phyloP scores from a whole-genome alignment of 2,888 invertebrate genomes.

The Cremastinae sp. region DNA sequence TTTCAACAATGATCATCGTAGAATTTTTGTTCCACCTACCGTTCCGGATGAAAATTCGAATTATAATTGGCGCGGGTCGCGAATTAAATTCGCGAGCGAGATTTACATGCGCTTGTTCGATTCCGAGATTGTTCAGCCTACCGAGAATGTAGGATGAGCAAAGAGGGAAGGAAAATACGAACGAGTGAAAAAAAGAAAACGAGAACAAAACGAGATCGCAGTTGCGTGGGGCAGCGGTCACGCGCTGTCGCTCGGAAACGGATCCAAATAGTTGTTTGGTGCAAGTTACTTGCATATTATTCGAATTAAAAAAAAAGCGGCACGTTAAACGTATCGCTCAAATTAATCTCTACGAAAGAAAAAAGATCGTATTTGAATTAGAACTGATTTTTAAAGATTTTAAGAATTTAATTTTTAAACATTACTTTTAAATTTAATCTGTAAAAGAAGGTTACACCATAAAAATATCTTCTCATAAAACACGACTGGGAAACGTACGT shows the following conservation, averaged over 20 bases:
- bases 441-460: too few species aligned
- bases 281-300: conserved; percentile 15
- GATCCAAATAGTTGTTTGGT: conserved; percentile 62
- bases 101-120: conserved; percentile 32
- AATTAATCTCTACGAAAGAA: conserved; percentile 12
- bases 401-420: too few species aligned
- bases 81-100: conserved; percentile 30
- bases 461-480: too few species aligned
- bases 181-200: conserved; percentile 35
- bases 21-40: neutral
- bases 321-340: conserved; percentile 55
- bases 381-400: too few species aligned
- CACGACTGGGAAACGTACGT: too few species aligned
- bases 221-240: conserved; percentile 62
- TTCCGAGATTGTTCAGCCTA: conserved; percentile 40
- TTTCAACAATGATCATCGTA: too few species aligned
- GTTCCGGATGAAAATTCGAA: conserved; percentile 23
- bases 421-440: too few species aligned
- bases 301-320: conserved; percentile 58
- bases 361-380: conserved; percentile 8
- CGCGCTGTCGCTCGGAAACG: conserved; percentile 73
- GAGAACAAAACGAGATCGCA: conserved; percentile 43
- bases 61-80: conserved; percentile 28
- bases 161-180: conserved; percentile 16
- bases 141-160: conserved; percentile 37